Evolutionary conservation across 2,888 invertebrate species (phyloP).

Genomic region (Tipula vernalis): DNA sequence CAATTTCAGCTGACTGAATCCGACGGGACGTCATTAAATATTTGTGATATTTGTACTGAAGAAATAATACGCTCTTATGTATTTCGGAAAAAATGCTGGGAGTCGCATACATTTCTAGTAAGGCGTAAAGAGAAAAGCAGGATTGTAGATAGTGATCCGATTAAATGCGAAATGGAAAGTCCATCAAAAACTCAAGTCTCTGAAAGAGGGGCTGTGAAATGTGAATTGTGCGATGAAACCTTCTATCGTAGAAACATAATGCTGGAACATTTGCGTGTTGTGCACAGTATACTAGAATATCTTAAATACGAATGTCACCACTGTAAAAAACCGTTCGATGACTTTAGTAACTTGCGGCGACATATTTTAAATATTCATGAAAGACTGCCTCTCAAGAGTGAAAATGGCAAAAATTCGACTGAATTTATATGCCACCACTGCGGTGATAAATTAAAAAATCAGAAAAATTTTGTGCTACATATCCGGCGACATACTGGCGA

Average conservation of each 20-base stretch:
- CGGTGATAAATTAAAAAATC: not conserved
- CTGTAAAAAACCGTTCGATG: not conserved
- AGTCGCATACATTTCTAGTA: not conserved
- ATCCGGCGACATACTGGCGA: not conserved
- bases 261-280: not conserved
- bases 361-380: not conserved
- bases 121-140: not conserved
- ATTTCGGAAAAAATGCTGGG: not conserved
- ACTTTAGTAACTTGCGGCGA: not conserved
- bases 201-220: not conserved
- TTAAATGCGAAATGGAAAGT: not conserved
- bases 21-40: not conserved
- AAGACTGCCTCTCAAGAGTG: not conserved
- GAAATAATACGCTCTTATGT: not conserved
- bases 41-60: not conserved
- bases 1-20: not conserved
- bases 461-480: not conserved
- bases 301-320: not conserved
- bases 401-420: no score
- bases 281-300: not conserved
- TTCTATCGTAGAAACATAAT: not conserved
- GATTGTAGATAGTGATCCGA: not conserved
- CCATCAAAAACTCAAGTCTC: not conserved
- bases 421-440: not conserved
- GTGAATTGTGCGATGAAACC: not conserved